Base-by-base conservation (phyloP, 2,888 invertebrate species). In the Gisinianus flammeolus region DNA sequence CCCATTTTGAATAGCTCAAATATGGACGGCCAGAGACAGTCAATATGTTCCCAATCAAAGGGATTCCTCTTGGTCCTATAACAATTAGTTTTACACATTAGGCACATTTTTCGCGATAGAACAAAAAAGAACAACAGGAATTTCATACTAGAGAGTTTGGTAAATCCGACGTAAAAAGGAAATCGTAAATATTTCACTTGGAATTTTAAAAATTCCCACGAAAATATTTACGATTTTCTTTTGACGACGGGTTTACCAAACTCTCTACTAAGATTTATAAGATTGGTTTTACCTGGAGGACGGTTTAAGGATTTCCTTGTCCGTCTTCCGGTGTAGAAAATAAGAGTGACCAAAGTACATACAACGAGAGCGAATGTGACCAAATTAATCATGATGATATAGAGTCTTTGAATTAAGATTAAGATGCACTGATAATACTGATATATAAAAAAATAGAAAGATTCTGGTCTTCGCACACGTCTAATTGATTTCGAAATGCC, bases 41-140 rank as follows among this genome's bases (percentile, higher is more conserved):
- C 35, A 58, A 12, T 5, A 44, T 24, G 33, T 71, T 77, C 16
- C 77, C 77, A 26, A 77, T 30, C 19, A 77, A 24, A 4, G 77
- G 77, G 16, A 70, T 2, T 6, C 71, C 71, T 16, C 31, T 8
- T 19, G 76, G 76, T 24, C 76, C 76, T 76, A 33, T 19, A 54
- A 54, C 6, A 54, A 44, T 6, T 44, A 44, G 8, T 44, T 10
- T 44, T 44, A 44, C 16, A 44, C 8, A 44, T 16, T 44, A 44
- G 6, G 16, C 6, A 10, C 6, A 10, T 44, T 16, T 44, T 10
- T 6, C 16, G 16, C 44, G 6, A 44, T 44, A 44, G 44, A 10
- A 44, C 44, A 10, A 44, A 16, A 44, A 16, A 16, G 16, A 10
- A 6, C 6, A 44, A 44, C 6, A 44, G 44, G 44, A 44, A 44